Evolutionary conservation across 2,888 invertebrate genomes (phyloP).

Genomic region (Drosophila prolongata): DNA sequence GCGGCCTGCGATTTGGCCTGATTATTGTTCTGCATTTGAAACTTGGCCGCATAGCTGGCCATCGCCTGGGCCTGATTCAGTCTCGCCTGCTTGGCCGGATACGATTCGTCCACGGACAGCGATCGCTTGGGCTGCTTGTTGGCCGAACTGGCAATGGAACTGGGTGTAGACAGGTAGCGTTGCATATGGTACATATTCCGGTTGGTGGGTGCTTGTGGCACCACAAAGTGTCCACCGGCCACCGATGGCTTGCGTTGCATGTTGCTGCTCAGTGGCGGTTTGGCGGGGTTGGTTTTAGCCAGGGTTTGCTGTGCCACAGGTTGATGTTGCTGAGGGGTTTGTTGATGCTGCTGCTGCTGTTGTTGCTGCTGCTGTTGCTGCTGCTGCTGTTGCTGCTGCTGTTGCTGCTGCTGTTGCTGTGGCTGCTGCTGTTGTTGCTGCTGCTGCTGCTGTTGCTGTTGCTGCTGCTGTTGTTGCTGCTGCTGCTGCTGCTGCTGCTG

Average conservation of each 20-base stretch:
- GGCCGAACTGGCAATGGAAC: constrained; percentile 82
- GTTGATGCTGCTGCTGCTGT: not conserved
- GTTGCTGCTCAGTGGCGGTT: constrained; percentile 37
- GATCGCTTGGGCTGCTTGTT: constrained; percentile 82
- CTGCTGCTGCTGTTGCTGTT: constrained; percentile 1
- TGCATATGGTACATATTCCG: constrained; percentile 65
- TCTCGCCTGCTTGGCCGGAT: constrained; percentile 73
- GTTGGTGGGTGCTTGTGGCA: constrained; percentile 74
- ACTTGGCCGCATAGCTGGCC: constrained; percentile 43
- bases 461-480: constrained; percentile 3
- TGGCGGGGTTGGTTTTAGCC: constrained; percentile 1
- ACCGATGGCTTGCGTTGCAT: constrained; percentile 45
- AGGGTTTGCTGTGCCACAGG: not conserved
- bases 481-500: not conserved
- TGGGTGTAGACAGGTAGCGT: constrained; percentile 75
- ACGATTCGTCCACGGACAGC: constrained; percentile 79
- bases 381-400: not conserved
- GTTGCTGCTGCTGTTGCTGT: not conserved
- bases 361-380: constrained; percentile 5
- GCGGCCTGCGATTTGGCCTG: constrained; percentile 25
- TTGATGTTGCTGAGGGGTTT: constrained; percentile 7
- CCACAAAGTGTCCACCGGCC: constrained; percentile 68
- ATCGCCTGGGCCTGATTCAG: constrained; percentile 42
- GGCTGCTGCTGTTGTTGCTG: constrained; percentile 3
- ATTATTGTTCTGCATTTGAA: constrained; percentile 22